These are phyloP conservation scores for Pyrrhosoma nymphula DNA, from an alignment of 2,888 invertebrate species.

Conservation along the genomic window DNA sequence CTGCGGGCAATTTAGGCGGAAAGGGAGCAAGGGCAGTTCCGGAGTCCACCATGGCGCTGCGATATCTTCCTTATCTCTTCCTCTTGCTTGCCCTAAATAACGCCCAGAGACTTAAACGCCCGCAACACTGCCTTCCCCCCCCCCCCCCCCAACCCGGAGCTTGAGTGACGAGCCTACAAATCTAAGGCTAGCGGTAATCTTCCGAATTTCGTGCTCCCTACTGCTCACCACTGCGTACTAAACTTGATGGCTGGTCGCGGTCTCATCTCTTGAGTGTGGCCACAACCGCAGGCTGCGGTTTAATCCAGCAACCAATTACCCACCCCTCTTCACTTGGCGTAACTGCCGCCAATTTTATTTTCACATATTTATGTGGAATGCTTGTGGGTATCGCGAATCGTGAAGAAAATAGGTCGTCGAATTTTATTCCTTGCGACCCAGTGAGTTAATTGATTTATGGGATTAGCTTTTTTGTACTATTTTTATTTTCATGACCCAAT, in stretches of 20 bases:
- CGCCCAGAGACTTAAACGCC: constrained; percentile 36
- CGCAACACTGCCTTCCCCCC: not conserved
- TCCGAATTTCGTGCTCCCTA: not conserved
- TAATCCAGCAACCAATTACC: too few relatives aligned
- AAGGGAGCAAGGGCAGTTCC: not conserved
- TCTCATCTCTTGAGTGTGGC: not conserved
- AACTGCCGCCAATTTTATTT: too few relatives aligned
- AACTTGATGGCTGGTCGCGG: not conserved
- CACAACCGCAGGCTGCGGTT: too few relatives aligned
- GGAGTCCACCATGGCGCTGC: not conserved
- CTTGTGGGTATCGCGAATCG: too few relatives aligned
- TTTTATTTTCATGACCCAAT: too few relatives aligned
- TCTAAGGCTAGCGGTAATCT: not conserved
- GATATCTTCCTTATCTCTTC: not conserved
- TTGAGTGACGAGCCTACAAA: not conserved
- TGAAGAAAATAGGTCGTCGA: too few relatives aligned
- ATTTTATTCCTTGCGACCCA: too few relatives aligned
- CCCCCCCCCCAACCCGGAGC: too few relatives aligned
- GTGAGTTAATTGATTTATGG: too few relatives aligned
- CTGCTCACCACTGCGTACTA: not conserved
- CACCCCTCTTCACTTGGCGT: too few relatives aligned
- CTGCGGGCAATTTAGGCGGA: not conserved
- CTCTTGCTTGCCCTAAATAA: not conserved
- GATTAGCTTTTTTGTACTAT: too few relatives aligned
- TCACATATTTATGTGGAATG: too few relatives aligned